phyloP scores from a whole-genome alignment of 2,113 vertebrate genomes.

The Prietella phreatophila region DNA sequence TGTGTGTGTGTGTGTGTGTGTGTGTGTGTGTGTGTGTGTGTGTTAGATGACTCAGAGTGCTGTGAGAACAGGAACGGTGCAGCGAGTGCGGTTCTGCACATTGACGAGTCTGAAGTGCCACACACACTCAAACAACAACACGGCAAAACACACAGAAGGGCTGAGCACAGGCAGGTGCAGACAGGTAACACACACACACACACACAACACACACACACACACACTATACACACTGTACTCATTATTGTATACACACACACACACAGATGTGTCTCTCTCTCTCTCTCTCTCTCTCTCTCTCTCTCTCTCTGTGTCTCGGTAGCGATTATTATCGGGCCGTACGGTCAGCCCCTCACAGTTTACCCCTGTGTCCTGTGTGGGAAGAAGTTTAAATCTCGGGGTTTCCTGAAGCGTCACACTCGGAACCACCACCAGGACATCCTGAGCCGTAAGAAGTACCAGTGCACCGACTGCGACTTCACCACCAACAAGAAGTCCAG shows the following conservation, averaged over 20 bases:
- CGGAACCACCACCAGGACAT: conserved; percentile 95
- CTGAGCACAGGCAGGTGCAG: conserved; percentile 94
- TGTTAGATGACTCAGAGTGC: conserved; percentile 81
- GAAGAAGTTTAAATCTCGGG: conserved; percentile 97
- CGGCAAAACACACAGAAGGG: conserved; percentile 87
- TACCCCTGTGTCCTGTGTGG: conserved; percentile 98
- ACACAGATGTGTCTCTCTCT: background rate
- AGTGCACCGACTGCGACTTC: conserved; percentile 98
- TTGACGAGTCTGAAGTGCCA: conserved; percentile 87
- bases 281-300: background rate
- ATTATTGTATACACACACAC: background rate
- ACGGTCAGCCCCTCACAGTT: conserved; percentile 94
- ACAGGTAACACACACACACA: conserved; percentile 79
- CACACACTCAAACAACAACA: conserved; percentile 87
- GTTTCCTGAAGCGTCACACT: conserved; percentile 96
- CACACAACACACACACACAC: conserved; percentile 19
- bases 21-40: conserved; percentile 19
- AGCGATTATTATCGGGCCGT: conserved; percentile 98
- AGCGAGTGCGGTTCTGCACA: conserved; percentile 92
- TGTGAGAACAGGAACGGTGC: conserved; percentile 94
- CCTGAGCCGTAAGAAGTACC: conserved; percentile 92
- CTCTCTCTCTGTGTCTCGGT: conserved; percentile 43
- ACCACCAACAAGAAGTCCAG: conserved; percentile 98
- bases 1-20: background rate
- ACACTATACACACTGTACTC: background rate